A percentile compares a stretch with the other conserved stretches of the same genome.
Evolutionary conservation across 92 coral and sea anemone species (phyloP).

Genomic region (Umimayanthus chanpuru): DNA sequence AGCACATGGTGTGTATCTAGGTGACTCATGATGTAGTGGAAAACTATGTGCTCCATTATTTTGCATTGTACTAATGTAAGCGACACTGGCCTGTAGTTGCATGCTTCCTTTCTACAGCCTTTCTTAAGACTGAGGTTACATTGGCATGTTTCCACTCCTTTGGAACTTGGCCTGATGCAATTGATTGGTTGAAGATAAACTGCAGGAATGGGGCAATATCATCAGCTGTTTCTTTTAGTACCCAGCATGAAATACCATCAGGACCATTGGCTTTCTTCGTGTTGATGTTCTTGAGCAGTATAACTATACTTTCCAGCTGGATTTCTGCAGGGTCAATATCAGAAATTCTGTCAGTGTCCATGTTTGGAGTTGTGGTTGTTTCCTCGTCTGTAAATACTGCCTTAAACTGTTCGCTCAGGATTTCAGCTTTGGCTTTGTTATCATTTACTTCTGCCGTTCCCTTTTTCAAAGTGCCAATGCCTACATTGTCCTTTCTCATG

Average conservation of each 20-base stretch:
- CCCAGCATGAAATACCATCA: constrained; percentile 42
- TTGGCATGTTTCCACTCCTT: constrained; percentile 52
- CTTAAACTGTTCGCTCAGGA: constrained; percentile 52
- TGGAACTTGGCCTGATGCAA: constrained; percentile 46
- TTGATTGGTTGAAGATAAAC: constrained; percentile 43
- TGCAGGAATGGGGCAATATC: constrained; percentile 55
- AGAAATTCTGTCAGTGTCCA: constrained; percentile 40
- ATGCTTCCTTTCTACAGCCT: constrained; percentile 27
- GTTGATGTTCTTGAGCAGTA: constrained; percentile 41
- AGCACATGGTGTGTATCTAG: constrained; percentile 45
- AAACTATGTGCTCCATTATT: constrained; percentile 42
- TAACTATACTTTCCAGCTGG: constrained; percentile 37
- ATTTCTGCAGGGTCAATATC: constrained; percentile 44
- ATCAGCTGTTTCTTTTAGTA: constrained; percentile 55
- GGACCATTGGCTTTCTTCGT: constrained; percentile 60
- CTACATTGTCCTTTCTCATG: constrained; percentile 54
- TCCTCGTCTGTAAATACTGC: constrained; percentile 60
- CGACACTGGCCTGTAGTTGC: constrained; percentile 55
- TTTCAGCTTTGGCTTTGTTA: constrained; percentile 49
- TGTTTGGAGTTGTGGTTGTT: constrained; percentile 41
- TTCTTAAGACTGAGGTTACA: constrained; percentile 51
- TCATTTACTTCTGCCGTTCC: constrained; percentile 39
- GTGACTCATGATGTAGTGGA: constrained; percentile 44
- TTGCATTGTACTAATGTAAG: constrained; percentile 50
- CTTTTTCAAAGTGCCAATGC: constrained; percentile 50